Evolutionary conservation across 64 coral and sea anemone genomes (phyloP).

Genomic region (Porites lutea): DNA sequence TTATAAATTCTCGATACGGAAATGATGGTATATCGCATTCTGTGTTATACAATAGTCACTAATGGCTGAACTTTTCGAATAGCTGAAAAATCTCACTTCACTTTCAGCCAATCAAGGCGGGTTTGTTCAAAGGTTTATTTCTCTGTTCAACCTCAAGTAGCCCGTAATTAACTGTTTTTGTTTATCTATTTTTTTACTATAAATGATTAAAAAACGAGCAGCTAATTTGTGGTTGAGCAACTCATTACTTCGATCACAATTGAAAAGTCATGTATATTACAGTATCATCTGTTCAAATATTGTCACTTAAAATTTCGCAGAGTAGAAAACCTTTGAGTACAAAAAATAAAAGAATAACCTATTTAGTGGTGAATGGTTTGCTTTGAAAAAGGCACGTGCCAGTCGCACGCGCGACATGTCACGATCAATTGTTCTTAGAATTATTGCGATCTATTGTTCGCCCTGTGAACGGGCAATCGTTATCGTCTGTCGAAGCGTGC

Average conservation of each 20-base stretch:
- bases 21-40: too few relatives aligned
- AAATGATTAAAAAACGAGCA: not conserved
- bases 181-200: not conserved
- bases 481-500: constrained; percentile 1
- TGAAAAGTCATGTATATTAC: not conserved
- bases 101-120: too few relatives aligned
- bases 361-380: not conserved
- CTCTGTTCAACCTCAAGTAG: too few relatives aligned
- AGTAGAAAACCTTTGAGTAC: not conserved
- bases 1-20: too few relatives aligned
- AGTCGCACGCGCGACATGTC: not conserved
- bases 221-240: too few relatives aligned
- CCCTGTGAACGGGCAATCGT: not conserved
- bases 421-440: not conserved
- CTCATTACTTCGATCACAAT: not conserved
- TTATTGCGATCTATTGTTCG: not conserved
- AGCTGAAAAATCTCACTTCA: too few relatives aligned
- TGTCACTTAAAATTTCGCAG: not conserved
- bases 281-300: not conserved
- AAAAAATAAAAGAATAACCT: not conserved
- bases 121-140: too few relatives aligned
- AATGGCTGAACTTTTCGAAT: too few relatives aligned
- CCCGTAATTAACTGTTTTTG: too few relatives aligned
- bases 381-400: constrained; percentile 17
- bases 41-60: too few relatives aligned